Percentiles rank a stretch among this genome's conserved stretches.
Evolutionary conservation across 2,113 vertebrate species (phyloP).

Genomic region (Chlorocebus sabaeus): DNA sequence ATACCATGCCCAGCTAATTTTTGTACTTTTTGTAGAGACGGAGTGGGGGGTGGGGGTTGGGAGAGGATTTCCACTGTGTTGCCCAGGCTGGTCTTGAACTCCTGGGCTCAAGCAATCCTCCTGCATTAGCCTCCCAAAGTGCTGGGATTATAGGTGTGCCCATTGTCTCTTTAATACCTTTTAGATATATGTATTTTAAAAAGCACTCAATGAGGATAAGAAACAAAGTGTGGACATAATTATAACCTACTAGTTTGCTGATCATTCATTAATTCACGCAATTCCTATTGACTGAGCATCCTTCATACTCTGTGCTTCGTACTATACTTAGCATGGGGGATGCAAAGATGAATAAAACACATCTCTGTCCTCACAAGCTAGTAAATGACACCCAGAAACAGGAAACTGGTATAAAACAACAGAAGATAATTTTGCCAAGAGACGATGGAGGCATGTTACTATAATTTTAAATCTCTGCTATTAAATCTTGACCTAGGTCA

Average conservation of each 20-base stretch:
- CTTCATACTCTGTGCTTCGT: background rate
- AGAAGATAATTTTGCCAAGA: background rate
- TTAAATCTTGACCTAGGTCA: slow-evolving; percentile 13
- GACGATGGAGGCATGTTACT: background rate
- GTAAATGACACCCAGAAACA: background rate
- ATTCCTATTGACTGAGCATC: background rate
- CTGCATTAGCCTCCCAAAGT: too few relatives aligned
- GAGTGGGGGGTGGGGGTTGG: too few relatives aligned
- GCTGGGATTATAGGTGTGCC: too few relatives aligned
- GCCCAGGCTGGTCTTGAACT: too few relatives aligned
- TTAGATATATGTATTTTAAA: background rate
- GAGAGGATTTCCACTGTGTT: too few relatives aligned
- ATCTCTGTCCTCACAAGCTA: background rate
- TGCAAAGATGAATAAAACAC: background rate
- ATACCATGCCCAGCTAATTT: too few relatives aligned
- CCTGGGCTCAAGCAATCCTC: too few relatives aligned
- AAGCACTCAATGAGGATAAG: background rate
- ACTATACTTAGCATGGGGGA: background rate
- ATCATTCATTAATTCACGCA: slow-evolving; percentile 7
- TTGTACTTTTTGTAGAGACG: too few relatives aligned
- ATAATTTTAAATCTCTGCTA: background rate
- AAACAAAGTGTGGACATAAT: background rate
- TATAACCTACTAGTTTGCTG: background rate
- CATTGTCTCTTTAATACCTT: background rate
- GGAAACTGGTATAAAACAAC: background rate